Conservation (phyloP, 2,113 vertebrate species). For the Eudyptes chrysolophus region DNA sequence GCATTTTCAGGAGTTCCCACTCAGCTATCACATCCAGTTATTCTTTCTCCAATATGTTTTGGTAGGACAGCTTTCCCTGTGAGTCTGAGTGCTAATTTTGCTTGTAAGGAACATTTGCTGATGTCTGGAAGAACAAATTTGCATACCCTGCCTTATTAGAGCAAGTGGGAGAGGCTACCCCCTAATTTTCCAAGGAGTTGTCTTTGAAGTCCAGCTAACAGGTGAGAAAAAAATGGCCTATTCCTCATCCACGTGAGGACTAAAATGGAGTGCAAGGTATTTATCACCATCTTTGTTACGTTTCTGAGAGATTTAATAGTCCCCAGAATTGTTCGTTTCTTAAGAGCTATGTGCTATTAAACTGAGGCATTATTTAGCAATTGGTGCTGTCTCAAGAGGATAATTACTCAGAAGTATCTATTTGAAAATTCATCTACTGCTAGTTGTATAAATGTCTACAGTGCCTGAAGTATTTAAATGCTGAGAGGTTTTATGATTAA, state of each 20-base stretch:
- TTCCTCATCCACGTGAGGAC: neutral
- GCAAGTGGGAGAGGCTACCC: neutral
- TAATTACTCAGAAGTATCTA: slow-evolving; percentile 66
- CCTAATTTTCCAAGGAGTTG: neutral
- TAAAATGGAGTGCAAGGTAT: slow-evolving; percentile 22
- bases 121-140: slow-evolving; percentile 4
- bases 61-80: neutral
- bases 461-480: slow-evolving; percentile 52
- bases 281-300: slow-evolving; percentile 51
- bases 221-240: neutral
- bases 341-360: slow-evolving; percentile 67
- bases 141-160: neutral
- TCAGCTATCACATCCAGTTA: neutral
- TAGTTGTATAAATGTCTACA: slow-evolving; percentile 65
- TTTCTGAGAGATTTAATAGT: slow-evolving; percentile 60
- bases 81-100: neutral
- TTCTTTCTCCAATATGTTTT: neutral
- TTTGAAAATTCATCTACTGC: slow-evolving; percentile 58
- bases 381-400: slow-evolving; percentile 60
- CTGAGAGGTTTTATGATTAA: slow-evolving; percentile 31
- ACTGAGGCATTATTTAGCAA: slow-evolving; percentile 40
- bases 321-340: slow-evolving; percentile 46
- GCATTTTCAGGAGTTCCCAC: neutral
- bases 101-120: neutral
- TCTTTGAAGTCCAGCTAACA: slow-evolving; percentile 17